Percentiles rank a stretch among this genome's conserved stretches.
Evolutionary conservation across 2,797 vertebrate species (phyloP).

Genomic region (Lacerta viridis): DNA sequence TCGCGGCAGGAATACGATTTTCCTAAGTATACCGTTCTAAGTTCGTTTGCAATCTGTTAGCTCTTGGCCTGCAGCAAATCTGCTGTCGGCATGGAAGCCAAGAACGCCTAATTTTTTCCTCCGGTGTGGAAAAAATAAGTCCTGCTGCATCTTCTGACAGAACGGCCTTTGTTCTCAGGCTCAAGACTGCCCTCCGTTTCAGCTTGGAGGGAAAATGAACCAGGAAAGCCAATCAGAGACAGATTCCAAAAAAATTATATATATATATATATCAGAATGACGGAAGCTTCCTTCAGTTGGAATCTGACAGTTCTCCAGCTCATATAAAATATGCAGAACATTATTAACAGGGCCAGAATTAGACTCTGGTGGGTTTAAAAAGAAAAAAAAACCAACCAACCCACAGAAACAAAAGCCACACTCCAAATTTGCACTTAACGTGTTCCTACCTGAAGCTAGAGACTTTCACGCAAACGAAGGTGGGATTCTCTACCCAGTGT

Average conservation of each 20-base stretch:
- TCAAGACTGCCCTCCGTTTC: not conserved
- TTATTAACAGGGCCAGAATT: not conserved
- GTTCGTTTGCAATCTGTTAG: not conserved
- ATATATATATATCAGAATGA: not conserved
- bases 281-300: not conserved
- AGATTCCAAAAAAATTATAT: not conserved
- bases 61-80: not conserved
- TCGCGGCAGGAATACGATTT: not conserved
- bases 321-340: not conserved
- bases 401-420: no score
- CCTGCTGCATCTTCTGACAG: not conserved
- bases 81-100: no score
- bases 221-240: no score
- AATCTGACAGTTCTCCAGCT: not conserved
- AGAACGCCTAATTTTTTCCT: no score
- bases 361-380: not conserved
- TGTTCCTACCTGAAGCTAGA: not conserved
- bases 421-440: fast-evolving
- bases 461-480: no score
- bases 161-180: no score
- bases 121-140: not conserved
- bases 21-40: not conserved
- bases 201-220: not conserved
- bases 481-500: no score
- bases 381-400: not conserved